phyloP scores from a whole-genome alignment of 1,140 invertebrate species.

The Neodiprion virginianus region DNA sequence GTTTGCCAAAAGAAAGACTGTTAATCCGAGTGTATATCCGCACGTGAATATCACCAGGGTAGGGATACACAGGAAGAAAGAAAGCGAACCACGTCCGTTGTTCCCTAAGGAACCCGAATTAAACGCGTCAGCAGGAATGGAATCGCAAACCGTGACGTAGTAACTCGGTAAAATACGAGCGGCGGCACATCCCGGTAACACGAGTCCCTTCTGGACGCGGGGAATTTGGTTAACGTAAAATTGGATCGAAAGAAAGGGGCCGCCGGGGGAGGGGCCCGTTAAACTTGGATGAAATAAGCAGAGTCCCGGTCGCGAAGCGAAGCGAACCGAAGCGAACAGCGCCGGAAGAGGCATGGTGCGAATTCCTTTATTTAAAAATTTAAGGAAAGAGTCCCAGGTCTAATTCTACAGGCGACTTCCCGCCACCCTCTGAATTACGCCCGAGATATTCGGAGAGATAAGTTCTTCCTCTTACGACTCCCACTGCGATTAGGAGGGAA shows the following conservation, averaged over 20 bases:
- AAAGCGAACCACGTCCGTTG: no score
- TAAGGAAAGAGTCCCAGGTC: neutral
- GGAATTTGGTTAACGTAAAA: constrained; percentile 2
- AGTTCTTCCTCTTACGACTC: neutral
- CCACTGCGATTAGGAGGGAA: neutral
- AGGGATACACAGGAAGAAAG: no score
- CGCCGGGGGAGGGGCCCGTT: neutral
- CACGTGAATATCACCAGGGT: no score
- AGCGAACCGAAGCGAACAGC: neutral
- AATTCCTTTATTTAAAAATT: constrained; percentile 2
- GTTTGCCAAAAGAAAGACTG: no score
- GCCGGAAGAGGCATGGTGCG: neutral
- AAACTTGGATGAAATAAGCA: constrained; percentile 5
- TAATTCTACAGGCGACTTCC: neutral
- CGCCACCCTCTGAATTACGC: neutral
- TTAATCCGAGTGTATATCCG: no score
- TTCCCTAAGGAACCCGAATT: neutral
- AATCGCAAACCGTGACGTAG: neutral
- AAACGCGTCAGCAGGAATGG: constrained; percentile 6
- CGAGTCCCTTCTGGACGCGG: constrained; percentile 1
- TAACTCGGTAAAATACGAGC: neutral
- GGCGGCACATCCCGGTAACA: neutral
- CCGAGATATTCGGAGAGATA: neutral
- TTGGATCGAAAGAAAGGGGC: neutral
- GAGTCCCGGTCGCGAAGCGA: neutral